Percentiles rank a stretch among this genome's conserved stretches.
Evolutionary conservation across 2,113 vertebrate genomes (phyloP).

Genomic region (Oreocharis arfaki): DNA sequence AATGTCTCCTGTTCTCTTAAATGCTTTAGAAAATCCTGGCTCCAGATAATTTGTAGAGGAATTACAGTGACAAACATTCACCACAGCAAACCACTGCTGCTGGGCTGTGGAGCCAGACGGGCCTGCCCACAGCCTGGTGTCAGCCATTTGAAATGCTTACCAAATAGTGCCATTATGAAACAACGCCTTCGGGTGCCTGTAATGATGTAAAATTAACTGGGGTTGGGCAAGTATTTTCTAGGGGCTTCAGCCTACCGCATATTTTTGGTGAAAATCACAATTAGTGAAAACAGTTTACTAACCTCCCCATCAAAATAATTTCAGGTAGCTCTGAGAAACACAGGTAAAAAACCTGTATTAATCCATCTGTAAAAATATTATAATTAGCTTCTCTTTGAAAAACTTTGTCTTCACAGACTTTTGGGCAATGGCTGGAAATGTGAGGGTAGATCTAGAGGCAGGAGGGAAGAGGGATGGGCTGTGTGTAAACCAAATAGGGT

Average conservation of each 20-base stretch:
- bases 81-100: neutral
- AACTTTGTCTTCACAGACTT: neutral
- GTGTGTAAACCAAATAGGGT: neutral
- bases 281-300: neutral
- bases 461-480: neutral
- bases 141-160: neutral
- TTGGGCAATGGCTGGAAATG: neutral
- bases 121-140: neutral
- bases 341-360: neutral
- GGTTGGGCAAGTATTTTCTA: neutral
- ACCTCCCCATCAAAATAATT: neutral
- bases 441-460: neutral
- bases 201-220: neutral
- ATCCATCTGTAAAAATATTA: neutral
- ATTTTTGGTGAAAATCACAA: neutral
- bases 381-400: neutral
- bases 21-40: neutral
- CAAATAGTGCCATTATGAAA: neutral
- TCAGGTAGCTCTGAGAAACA: neutral
- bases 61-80: neutral
- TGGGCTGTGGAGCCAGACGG: neutral
- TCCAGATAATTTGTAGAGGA: neutral
- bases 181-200: fast-evolving
- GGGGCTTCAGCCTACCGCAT: neutral
- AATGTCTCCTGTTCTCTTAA: neutral